phyloP scores from a whole-genome alignment of 2,888 invertebrate species.

The Listrodromus nycthemerus region DNA sequence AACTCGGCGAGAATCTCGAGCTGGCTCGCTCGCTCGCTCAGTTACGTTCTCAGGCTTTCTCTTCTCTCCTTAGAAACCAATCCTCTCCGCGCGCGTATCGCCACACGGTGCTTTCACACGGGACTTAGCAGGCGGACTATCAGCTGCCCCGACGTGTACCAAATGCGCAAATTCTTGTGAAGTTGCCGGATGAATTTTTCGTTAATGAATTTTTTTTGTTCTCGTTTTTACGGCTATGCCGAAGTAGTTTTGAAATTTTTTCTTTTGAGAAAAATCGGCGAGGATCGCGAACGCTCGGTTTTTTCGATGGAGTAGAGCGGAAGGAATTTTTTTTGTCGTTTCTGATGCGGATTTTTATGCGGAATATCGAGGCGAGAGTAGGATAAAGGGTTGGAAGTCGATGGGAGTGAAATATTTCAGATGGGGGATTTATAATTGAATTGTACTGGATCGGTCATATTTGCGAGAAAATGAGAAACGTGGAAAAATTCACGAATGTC shows the following conservation, averaged over 20 bases:
- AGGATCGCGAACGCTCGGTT: neutral
- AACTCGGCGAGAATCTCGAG: slow-evolving; percentile 63
- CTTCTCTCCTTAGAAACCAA: slow-evolving; percentile 83
- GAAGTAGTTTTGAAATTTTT: neutral
- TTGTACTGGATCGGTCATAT: too few species aligned
- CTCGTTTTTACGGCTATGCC: neutral
- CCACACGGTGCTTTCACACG: slow-evolving; percentile 80
- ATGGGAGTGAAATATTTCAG: neutral
- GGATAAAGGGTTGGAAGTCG: neutral
- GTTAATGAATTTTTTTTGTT: neutral
- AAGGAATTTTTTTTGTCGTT: neutral
- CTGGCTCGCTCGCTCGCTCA: slow-evolving; percentile 68
- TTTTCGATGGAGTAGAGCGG: neutral
- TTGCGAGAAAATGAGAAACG: too few species aligned
- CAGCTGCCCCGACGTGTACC: slow-evolving; percentile 46
- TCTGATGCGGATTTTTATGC: neutral
- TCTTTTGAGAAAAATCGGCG: neutral
- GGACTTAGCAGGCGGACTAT: slow-evolving; percentile 70
- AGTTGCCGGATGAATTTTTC: neutral
- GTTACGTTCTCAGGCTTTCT: slow-evolving; percentile 84
- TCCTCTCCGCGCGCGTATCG: slow-evolving; percentile 71
- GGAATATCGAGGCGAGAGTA: neutral
- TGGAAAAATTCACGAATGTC: too few species aligned
- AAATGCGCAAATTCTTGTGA: slow-evolving; percentile 24
- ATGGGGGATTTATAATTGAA: neutral